Percentiles rank a stretch among this genome's conserved stretches.
Conservation (phyloP, 2,797 vertebrate genomes). For the Sebastes hubbsi region DNA sequence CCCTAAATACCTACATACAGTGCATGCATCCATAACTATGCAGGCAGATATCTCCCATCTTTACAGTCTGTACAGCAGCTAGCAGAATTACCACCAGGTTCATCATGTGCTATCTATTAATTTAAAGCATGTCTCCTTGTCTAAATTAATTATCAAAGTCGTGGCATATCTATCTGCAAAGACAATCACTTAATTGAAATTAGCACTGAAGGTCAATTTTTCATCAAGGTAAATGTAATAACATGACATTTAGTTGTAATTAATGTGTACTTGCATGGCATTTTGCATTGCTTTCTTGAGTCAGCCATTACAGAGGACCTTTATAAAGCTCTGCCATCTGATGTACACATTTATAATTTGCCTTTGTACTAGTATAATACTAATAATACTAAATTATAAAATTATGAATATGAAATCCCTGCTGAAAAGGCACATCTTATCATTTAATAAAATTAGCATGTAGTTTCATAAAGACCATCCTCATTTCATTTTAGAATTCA, state of each 20-base stretch:
- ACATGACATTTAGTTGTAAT: constrained; percentile 61
- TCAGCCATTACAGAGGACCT: constrained; percentile 15
- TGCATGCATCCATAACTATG: background rate
- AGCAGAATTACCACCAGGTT: background rate
- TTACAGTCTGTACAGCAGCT: too few relatives aligned
- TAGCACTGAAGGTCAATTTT: constrained; percentile 40
- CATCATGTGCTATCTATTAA: constrained; percentile 16
- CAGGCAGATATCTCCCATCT: background rate
- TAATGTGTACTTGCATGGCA: constrained; percentile 26
- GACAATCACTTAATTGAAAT: constrained; percentile 49
- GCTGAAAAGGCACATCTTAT: constrained; percentile 43
- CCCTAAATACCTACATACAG: background rate
- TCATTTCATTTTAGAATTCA: constrained; percentile 25
- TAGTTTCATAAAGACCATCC: constrained; percentile 18
- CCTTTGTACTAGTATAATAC: background rate
- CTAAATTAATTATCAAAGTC: constrained; percentile 45
- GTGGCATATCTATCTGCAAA: constrained; percentile 19
- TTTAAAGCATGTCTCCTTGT: constrained; percentile 27
- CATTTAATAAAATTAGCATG: constrained; percentile 53
- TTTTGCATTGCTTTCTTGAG: constrained; percentile 17
- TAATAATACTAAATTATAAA: background rate
- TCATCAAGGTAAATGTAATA: constrained; percentile 45
- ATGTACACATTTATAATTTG: constrained; percentile 15
- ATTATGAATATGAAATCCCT: constrained; percentile 33
- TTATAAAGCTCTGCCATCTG: background rate